Evolutionary conservation across 2,888 invertebrate genomes (phyloP), one percentile per base, ranked within the genome.

Genomic region (Drepana falcataria): DNA sequence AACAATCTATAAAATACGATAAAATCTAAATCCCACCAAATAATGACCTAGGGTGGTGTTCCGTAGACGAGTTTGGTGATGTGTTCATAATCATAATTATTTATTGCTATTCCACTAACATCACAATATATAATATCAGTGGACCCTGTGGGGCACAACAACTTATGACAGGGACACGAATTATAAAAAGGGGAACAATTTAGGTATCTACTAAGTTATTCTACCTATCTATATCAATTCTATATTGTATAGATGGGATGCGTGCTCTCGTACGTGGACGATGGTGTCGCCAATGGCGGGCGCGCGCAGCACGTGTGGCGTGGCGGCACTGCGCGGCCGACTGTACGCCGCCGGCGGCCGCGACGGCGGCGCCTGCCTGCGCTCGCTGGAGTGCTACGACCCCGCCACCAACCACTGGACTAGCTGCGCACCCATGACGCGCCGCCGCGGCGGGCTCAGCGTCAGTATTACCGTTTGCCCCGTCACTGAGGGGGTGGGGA

Each of bases 341-440:
- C 91, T 98, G 59, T 98, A 96, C 88, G 98, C 97, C 2, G 97
- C 97, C 49, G 98, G 98, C 48, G 98, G 98, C 0, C 93, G 98
- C 54, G 98, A 98, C 86, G 97, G 97, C 51, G 95, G 96, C 62
- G 95, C 96, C 1, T 98, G 98, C 75, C 93, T 98, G 62, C 94
- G 95, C 67, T 96, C 97, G 41, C 96, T 98, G 0, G 98, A 98
- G 91, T 95, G 95, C 82, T 95, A 95, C 84, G 94, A 95, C 86
- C 95, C 95, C 33, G 92, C 93, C 62, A 93, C 93, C 60, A 93
- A 93, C 80, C 93, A 93, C 77, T 93, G 98, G 98, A 94, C 94
- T 47, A 92, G 94, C 61, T 95, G 96, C 77, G 95, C 97, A 41
- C 95, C 97, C 2, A 97, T 98, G 96, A 94, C 95, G 48, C 93